Percentiles rank a stretch among this genome's conserved stretches.
These are phyloP conservation scores for Spinus pinus DNA, from an alignment of 2,797 vertebrate genomes.

Conservation along the genomic window DNA sequence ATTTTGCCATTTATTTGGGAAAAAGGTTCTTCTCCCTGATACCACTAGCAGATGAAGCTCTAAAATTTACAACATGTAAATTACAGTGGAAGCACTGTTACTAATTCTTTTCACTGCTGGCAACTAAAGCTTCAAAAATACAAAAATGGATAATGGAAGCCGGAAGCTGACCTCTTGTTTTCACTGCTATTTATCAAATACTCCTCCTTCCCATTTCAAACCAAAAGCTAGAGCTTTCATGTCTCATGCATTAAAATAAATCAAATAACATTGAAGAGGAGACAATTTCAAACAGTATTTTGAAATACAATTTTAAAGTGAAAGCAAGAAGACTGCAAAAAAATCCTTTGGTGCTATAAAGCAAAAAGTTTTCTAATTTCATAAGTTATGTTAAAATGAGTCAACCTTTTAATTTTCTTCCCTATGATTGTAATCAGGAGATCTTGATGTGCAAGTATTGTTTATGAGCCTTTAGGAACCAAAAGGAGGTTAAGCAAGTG, in stretches of 20 bases:
- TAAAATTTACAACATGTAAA: not conserved
- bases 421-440: not conserved
- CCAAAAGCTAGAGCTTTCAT: not conserved
- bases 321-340: not conserved
- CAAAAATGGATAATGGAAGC: not conserved
- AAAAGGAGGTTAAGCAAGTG: not conserved
- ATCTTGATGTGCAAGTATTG: not conserved
- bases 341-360: not conserved
- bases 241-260: not conserved
- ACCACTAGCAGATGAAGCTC: not conserved
- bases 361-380: not conserved
- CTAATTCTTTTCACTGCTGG: not conserved
- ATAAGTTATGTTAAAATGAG: not conserved
- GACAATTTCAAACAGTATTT: not conserved
- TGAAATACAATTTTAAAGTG: not conserved
- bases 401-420: not conserved
- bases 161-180: not conserved
- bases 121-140: not conserved
- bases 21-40: not conserved
- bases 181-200: not conserved
- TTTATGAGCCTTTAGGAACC: not conserved
- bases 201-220: not conserved
- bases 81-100: not conserved
- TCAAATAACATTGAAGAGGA: not conserved
- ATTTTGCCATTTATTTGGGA: not conserved